Percentiles rank a stretch among this genome's conserved stretches.
These are phyloP conservation scores for Hydrotaea cyrtoneurina DNA, from an alignment of 2,888 invertebrate genomes.

Conservation along the genomic window DNA sequence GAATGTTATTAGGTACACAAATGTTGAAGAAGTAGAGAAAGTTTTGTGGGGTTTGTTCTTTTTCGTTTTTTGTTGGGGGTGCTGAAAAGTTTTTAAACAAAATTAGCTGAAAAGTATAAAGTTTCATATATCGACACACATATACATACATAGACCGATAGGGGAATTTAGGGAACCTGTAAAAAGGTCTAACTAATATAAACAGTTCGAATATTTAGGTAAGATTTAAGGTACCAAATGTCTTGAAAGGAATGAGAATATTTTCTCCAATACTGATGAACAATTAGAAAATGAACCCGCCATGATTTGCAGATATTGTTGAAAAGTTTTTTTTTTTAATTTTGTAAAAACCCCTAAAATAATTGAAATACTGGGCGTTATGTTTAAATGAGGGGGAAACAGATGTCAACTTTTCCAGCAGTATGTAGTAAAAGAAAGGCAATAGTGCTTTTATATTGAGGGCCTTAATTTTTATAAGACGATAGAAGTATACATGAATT, in stretches of 20 bases:
- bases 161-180: not conserved
- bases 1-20: constrained; percentile 35
- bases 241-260: not conserved
- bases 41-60: not conserved
- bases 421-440: too few relatives aligned
- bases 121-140: not conserved
- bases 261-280: too few relatives aligned
- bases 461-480: too few relatives aligned
- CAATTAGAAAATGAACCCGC: too few relatives aligned
- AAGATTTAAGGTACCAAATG: not conserved
- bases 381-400: too few relatives aligned
- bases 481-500: too few relatives aligned
- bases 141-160: not conserved
- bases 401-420: too few relatives aligned
- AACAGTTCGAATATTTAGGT: not conserved
- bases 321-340: too few relatives aligned
- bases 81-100: constrained; percentile 16
- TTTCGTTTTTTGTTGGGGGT: not conserved
- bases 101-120: constrained; percentile 20
- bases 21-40: constrained; percentile 17
- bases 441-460: too few relatives aligned
- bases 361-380: too few relatives aligned
- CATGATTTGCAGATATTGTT: too few relatives aligned
- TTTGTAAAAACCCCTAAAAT: too few relatives aligned
- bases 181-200: not conserved